Evolutionary conservation across 2,888 invertebrate species (phyloP).

Genomic region (Oscheius sp.): DNA sequence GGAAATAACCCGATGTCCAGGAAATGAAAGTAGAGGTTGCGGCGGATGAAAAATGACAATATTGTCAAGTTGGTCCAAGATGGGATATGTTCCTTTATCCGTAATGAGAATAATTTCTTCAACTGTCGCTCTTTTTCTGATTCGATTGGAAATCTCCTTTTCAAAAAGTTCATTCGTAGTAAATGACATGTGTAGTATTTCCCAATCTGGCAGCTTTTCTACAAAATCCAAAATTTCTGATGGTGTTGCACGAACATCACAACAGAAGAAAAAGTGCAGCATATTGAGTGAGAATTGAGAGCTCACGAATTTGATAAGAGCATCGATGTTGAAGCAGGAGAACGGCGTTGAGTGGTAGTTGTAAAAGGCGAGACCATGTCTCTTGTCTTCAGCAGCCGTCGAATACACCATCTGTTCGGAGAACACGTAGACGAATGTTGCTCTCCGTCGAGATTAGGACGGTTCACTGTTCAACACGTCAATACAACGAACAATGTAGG

Average conservation of each 20-base stretch:
- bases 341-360: slow-evolving; percentile 16
- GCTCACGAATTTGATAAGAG: slow-evolving; percentile 5
- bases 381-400: neutral
- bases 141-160: neutral
- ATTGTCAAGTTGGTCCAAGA: neutral
- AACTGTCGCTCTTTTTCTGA: too few species aligned
- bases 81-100: neutral
- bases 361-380: neutral
- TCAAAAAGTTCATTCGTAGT: neutral
- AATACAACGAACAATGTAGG: too few species aligned
- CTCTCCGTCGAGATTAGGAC: too few species aligned
- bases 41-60: slow-evolving; percentile 17
- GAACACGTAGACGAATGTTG: too few species aligned
- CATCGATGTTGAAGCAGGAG: neutral
- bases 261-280: slow-evolving; percentile 15
- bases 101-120: slow-evolving; percentile 1
- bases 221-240: neutral
- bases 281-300: slow-evolving; percentile 10
- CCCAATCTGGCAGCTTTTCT: slow-evolving; percentile 10
- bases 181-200: neutral
- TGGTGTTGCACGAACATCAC: slow-evolving; percentile 25
- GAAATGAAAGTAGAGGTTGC: neutral
- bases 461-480: too few species aligned
- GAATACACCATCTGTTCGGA: too few species aligned
- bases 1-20: too few species aligned